phyloP scores from a whole-genome alignment of 2,888 invertebrate species.

The Bombyx huttoni region DNA sequence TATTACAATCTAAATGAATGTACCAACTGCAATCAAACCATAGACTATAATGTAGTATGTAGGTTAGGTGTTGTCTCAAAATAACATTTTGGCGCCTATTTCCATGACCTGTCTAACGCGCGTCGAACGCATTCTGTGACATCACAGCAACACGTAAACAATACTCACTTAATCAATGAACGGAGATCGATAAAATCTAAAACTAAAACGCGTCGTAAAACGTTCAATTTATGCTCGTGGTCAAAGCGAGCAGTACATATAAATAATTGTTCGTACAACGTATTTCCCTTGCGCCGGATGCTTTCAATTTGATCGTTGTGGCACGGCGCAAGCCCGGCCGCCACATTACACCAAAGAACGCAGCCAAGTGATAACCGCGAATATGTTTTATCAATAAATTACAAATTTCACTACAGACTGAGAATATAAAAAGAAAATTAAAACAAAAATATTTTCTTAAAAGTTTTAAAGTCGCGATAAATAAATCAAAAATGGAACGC shows the following conservation, averaged over 20 bases:
- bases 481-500: constrained; percentile 1
- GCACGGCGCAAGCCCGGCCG: constrained; percentile 37
- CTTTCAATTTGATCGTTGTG: constrained; percentile 57
- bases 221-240: constrained; percentile 31
- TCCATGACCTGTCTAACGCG: neutral
- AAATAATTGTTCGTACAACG: constrained; percentile 61
- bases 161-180: no score
- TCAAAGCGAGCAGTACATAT: constrained; percentile 58
- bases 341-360: constrained; percentile 43
- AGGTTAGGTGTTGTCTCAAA: no score
- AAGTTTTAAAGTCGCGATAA: neutral
- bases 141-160: neutral
- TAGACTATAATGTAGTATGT: no score
- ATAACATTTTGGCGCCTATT: no score
- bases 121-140: neutral
- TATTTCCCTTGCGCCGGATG: constrained; percentile 70
- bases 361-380: constrained; percentile 24
- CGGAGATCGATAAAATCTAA: neutral
- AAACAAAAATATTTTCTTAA: no score
- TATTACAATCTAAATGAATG: no score
- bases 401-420: neutral
- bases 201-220: constrained; percentile 11
- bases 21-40: no score
- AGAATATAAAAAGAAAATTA: no score
- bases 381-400: constrained; percentile 3